A percentile compares a stretch with the other conserved stretches of the same genome.
These are phyloP conservation scores for Corythucha ciliata DNA, from an alignment of 2,888 invertebrate species.

Conservation along the genomic window DNA sequence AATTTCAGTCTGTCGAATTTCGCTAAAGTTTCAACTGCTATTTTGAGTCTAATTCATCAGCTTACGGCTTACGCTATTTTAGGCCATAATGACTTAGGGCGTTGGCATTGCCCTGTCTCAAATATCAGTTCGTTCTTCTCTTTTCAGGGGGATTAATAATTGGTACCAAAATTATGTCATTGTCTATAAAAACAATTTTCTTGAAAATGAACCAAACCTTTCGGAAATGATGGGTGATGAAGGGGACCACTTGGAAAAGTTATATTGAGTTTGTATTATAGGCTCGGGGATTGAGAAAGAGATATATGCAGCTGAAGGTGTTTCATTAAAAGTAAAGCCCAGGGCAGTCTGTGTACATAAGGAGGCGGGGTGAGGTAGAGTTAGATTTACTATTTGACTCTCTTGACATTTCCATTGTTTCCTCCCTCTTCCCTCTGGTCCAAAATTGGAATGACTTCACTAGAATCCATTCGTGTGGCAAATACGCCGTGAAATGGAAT, in stretches of 20 bases:
- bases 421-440: slow-evolving; percentile 12
- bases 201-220: no score
- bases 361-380: slow-evolving; percentile 17
- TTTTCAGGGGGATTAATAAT: no score
- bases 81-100: no score
- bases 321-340: slow-evolving; percentile 27
- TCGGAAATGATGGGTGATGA: no score
- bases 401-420: slow-evolving; percentile 28
- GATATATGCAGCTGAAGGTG: slow-evolving; percentile 24
- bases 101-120: no score
- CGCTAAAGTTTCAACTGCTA: no score
- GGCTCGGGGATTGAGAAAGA: slow-evolving; percentile 15
- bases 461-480: slow-evolving; percentile 28
- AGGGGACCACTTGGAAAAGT: slow-evolving; percentile 18
- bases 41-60: no score
- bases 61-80: no score
- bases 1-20: no score
- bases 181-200: no score
- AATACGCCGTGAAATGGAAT: slow-evolving; percentile 29
- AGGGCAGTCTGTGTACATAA: slow-evolving; percentile 21
- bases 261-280: slow-evolving; percentile 22
- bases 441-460: slow-evolving; percentile 27
- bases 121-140: no score
- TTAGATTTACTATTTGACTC: slow-evolving; percentile 28
- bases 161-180: no score